Evolutionary conservation across 2,888 invertebrate species (phyloP).

Genomic region (Blera fallax): DNA sequence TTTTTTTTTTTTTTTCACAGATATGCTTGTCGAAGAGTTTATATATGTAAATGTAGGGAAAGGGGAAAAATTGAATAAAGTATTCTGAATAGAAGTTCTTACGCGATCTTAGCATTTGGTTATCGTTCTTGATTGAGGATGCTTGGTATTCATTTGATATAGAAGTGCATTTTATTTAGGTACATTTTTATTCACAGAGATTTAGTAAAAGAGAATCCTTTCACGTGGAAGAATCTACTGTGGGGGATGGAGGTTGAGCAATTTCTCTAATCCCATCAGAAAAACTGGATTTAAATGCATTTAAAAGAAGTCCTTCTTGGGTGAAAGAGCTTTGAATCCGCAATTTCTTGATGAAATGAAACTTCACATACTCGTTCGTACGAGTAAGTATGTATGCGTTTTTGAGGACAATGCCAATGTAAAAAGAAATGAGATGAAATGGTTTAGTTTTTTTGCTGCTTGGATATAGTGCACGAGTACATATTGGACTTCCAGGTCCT

Average conservation of each 20-base stretch:
- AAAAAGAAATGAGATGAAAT: too few species aligned
- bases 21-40: conserved; percentile 3
- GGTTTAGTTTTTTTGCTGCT: too few species aligned
- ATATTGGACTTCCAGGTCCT: too few species aligned
- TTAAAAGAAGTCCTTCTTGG: too few species aligned
- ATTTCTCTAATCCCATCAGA: too few species aligned
- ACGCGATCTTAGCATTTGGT: background rate
- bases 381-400: too few species aligned
- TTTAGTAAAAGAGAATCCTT: background rate
- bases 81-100: background rate
- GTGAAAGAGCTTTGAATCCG: too few species aligned
- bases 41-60: conserved; percentile 12
- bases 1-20: background rate
- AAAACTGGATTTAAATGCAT: too few species aligned
- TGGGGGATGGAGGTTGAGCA: background rate
- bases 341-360: too few species aligned
- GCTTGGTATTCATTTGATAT: background rate
- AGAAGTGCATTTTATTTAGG: background rate
- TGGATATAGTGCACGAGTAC: too few species aligned
- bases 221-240: background rate
- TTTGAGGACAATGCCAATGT: too few species aligned
- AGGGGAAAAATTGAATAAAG: conserved; percentile 2
- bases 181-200: background rate
- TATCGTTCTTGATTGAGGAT: background rate
- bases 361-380: too few species aligned